Conservation (phyloP, 2,797 vertebrate genomes). For the Protosalanx chinensis region DNA sequence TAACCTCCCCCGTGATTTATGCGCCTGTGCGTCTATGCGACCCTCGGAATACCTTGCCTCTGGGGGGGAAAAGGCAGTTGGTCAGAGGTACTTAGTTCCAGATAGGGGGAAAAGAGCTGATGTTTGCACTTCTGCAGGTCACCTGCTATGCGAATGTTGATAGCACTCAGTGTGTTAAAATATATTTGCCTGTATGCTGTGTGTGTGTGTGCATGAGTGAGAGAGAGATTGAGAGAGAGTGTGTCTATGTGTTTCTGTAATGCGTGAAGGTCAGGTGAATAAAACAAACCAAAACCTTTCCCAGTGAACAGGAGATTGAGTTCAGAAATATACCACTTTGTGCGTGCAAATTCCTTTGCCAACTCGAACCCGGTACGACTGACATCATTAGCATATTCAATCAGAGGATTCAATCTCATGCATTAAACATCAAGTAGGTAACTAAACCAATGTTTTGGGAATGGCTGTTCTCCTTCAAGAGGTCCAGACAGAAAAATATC, state of each 20-base stretch:
- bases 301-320: conserved; percentile 6
- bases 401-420: conserved; percentile 28
- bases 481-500: too few relatives aligned
- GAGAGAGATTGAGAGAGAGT: conserved; percentile 9
- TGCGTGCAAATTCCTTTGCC: conserved; percentile 9
- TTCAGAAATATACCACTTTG: conserved; percentile 9
- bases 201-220: conserved; percentile 7
- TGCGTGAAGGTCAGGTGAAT: conserved; percentile 40
- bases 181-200: too few relatives aligned
- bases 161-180: not conserved
- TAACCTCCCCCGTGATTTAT: conserved; percentile 9
- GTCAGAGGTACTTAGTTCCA: conserved; percentile 17
- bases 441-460: conserved; percentile 10
- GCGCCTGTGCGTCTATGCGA: not conserved
- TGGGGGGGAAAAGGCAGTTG: conserved; percentile 9
- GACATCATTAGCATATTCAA: conserved; percentile 27
- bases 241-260: conserved; percentile 12
- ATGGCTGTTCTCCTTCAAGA: conserved; percentile 11
- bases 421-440: conserved; percentile 18
- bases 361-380: conserved; percentile 25
- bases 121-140: conserved; percentile 37
- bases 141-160: conserved; percentile 7
- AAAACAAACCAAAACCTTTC: conserved; percentile 9
- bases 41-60: conserved; percentile 23
- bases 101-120: conserved; percentile 42